Evolutionary conservation across 2,797 vertebrate species (phyloP), one percentile per base, ranked within the genome.

Genomic region (Malurus splendens): DNA sequence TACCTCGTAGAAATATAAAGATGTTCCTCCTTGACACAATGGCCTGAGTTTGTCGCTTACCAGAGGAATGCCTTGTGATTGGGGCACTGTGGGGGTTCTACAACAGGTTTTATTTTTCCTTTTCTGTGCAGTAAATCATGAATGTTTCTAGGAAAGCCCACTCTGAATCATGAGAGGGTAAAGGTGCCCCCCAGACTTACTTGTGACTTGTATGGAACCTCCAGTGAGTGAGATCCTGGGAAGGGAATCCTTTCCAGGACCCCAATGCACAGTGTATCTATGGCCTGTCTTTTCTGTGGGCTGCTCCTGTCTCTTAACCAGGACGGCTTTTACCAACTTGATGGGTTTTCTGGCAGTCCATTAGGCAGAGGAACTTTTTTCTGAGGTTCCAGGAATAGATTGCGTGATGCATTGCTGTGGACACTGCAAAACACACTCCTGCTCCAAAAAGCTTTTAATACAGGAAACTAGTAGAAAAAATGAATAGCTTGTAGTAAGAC

Each of bases 231-330:
- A 51, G 27, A 18, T 41, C 27, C 24, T 51, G 18, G 27, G 17
- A 74, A 30, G 25, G 15, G 7, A 30, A 30, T 57, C 17, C 16
- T 16, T 23, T 15, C 36, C 18, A 57, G 27, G 30, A 32, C 14
- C 18, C 7, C 18, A 45, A 0, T 8, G 23, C 28, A 32, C 28
- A 15, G 28, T 41, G 23, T 19, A 3, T 66, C 55, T 30, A 0
- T 54, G n/a, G 10, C 14, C 18, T 79, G 18, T 54, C 30, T 76
- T 30, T 85, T 61, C 71, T 62, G 4, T 19, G 30, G 23, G 27
- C n/a, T 64, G 32, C 52, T 74, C n/a, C 12, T 60, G 44, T 54
- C 42, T 51, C 30, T 64, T 64, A 57, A 51, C 38, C 3, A 12
- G 30, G 19, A 41, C 4, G 11, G 1, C 14, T 64, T 55, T 12